Conservation (phyloP, 2,888 invertebrate genomes). For the Hyppa rectilinea region DNA sequence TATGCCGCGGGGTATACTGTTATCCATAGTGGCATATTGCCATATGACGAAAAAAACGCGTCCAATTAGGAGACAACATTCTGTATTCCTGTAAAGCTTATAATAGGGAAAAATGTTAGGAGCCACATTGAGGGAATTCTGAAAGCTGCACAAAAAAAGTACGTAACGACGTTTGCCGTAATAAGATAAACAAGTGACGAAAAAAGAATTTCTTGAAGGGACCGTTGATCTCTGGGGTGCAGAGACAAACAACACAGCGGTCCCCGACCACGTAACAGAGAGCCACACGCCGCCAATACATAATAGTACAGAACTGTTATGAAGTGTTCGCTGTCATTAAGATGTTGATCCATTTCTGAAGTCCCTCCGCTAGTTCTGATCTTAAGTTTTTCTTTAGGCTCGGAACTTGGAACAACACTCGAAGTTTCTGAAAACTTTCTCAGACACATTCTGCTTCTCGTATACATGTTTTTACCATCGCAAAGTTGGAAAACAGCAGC, state of each 20-base stretch:
- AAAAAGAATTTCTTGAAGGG: slow-evolving; percentile 38
- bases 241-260: slow-evolving; percentile 11
- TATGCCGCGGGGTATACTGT: slow-evolving; percentile 23
- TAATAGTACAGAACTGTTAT: slow-evolving; percentile 22
- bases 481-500: slow-evolving; percentile 54
- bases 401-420: slow-evolving; percentile 62
- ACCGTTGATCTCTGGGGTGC: slow-evolving; percentile 21
- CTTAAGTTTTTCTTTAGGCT: slow-evolving; percentile 57
- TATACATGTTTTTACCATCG: slow-evolving; percentile 59
- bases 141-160: slow-evolving; percentile 47
- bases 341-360: slow-evolving; percentile 57
- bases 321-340: slow-evolving; percentile 53
- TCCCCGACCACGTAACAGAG: neutral
- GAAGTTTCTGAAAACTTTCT: slow-evolving; percentile 56
- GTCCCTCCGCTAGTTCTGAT: slow-evolving; percentile 44
- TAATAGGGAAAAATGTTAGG: slow-evolving; percentile 46
- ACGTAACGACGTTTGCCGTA: slow-evolving; percentile 49
- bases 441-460: slow-evolving; percentile 51
- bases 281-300: slow-evolving; percentile 2
- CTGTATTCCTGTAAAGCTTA: slow-evolving; percentile 48
- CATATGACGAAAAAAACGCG: slow-evolving; percentile 35
- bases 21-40: slow-evolving; percentile 26
- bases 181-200: slow-evolving; percentile 51
- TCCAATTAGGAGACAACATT: slow-evolving; percentile 59
- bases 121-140: slow-evolving; percentile 40